Base-by-base conservation (phyloP, 1,140 invertebrate species). In the Scylla paramamosain region DNA sequence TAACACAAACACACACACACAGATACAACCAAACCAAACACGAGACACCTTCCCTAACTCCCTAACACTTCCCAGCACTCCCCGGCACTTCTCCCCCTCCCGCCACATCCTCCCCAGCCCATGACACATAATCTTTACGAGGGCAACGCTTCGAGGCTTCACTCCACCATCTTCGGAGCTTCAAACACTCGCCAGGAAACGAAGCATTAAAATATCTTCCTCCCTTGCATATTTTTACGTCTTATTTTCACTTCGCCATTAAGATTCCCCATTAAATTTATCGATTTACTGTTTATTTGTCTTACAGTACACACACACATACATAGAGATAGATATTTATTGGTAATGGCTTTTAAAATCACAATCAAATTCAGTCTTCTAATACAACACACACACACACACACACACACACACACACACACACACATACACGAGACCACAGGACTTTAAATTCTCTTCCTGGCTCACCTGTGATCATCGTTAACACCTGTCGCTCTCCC, bases 401-500 rank as follows among this genome's bases (percentile, higher is more conserved):
- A 88, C 86, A 88, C 86, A 88, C 86, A 67, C 59, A 67, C 59
- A 67, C 67, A 77, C 67, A 77, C 67, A 77, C 67, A 77, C 67
- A 77, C 67, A 77, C 25, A n/a, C 67, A 77, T 20, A 77, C 67
- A 77, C 67, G 20, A 12, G 20, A 25, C 12, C 67, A 25, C 46
- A 12, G 32, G 87, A 39, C 39, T 52, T 28, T 39, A 89, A 89
- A 52, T 89, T 77, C 67, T n/a, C 67, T 59, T 59, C 20, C 67
- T 7, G 20, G 12, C 67, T 77, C 67, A 77, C 67, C 67, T 77
- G 67, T n/a, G 67, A 77, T 77, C 67, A 77, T 77, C 20, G 20
- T 77, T 12, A 7, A 77, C 67, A 77, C 67, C 67, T 77, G 67
- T 77, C 67, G 6, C 67, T 77, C 67, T n/a, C 25, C 67, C 67